These are phyloP conservation scores for Helicorthomorpha holstii DNA, from an alignment of 1,140 invertebrate species.

Conservation along the genomic window DNA sequence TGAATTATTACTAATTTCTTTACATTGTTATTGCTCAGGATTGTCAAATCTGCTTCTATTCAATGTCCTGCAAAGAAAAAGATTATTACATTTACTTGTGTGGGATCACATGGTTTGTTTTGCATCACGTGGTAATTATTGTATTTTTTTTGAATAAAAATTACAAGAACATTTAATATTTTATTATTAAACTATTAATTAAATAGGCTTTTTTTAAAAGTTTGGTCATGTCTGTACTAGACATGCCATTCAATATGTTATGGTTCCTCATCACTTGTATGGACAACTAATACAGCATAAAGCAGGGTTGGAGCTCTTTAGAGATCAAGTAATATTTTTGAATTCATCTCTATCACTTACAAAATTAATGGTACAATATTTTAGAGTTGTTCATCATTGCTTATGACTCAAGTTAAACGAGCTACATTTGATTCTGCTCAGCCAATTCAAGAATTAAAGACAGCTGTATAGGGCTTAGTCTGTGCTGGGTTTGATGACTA, in stretches of 20 bases:
- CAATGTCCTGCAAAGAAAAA: too few relatives aligned
- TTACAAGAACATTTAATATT: too few relatives aligned
- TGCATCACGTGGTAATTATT: too few relatives aligned
- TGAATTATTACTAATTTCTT: too few relatives aligned
- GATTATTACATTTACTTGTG: too few relatives aligned
- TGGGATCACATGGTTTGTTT: too few relatives aligned
- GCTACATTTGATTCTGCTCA: constrained; percentile 19
- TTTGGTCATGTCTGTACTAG: constrained; percentile 13
- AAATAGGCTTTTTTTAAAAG: too few relatives aligned
- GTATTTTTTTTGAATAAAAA: too few relatives aligned
- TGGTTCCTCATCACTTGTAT: constrained; percentile 69
- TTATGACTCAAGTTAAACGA: constrained; percentile 19
- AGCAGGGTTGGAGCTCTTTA: constrained; percentile 46
- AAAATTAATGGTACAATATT: background rate
- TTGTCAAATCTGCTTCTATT: too few relatives aligned
- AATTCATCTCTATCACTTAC: background rate
- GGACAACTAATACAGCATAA: constrained; percentile 66
- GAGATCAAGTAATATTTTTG: background rate
- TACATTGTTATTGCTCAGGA: too few relatives aligned
- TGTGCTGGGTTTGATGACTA: constrained; percentile 61
- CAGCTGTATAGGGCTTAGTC: constrained; percentile 66
- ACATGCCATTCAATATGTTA: constrained; percentile 35
- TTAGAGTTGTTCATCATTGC: constrained; percentile 4
- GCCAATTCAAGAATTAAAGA: constrained; percentile 43
- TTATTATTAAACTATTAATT: too few relatives aligned